These are phyloP conservation scores for Drosophila funebris DNA, from an alignment of 1,140 invertebrate species.

Conservation along the genomic window DNA sequence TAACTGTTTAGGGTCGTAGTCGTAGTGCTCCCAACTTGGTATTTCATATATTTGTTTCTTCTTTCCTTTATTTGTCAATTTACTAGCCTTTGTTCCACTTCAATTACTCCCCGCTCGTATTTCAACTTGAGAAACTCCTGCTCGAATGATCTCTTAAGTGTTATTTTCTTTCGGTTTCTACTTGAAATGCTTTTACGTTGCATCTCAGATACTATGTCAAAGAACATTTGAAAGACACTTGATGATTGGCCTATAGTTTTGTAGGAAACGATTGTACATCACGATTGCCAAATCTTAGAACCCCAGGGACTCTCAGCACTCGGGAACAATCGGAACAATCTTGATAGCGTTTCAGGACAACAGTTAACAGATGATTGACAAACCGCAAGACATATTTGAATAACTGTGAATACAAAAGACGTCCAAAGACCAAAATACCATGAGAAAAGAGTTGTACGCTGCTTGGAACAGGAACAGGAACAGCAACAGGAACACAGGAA, in stretches of 20 bases:
- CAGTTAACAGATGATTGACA: constrained; percentile 76
- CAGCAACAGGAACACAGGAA: constrained; percentile 56
- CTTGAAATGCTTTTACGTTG: background rate
- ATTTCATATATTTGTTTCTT: constrained; percentile 15
- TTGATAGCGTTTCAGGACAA: constrained; percentile 44
- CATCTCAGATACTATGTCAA: background rate
- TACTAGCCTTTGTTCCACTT: constrained; percentile 32
- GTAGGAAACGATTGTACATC: background rate
- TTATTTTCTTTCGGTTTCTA: background rate
- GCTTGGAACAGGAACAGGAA: constrained; percentile 11
- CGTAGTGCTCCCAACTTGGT: background rate
- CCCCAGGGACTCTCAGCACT: constrained; percentile 7
- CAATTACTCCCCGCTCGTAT: constrained; percentile 22
- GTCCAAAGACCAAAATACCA: background rate
- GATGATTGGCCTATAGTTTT: background rate
- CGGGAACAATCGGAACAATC: constrained; percentile 38
- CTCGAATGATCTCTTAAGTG: constrained; percentile 33
- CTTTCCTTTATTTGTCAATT: constrained; percentile 27
- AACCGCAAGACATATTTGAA: constrained; percentile 78
- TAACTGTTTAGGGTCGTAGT: constrained; percentile 1
- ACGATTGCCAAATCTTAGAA: background rate
- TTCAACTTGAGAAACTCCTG: constrained; percentile 26
- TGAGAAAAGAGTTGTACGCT: constrained; percentile 39
- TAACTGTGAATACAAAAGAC: constrained; percentile 62
- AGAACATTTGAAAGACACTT: background rate